phyloP scores from a whole-genome alignment of 2,113 vertebrate species.

The Cottus gobio region DNA sequence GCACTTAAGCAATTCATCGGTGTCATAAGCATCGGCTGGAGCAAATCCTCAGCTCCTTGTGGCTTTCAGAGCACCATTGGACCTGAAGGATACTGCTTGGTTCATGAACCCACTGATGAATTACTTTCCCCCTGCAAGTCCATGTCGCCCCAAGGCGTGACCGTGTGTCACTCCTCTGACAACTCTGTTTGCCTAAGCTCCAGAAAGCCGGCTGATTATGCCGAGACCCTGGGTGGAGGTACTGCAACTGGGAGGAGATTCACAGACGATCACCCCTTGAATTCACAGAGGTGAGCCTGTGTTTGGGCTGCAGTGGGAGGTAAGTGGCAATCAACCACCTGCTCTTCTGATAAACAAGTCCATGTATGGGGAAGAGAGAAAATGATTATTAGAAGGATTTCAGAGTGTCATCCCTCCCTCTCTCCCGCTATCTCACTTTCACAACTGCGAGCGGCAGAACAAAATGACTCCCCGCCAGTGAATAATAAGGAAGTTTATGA shows the following conservation, averaged over 20 bases:
- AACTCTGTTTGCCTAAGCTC: constrained; percentile 76
- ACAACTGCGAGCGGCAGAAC: constrained; percentile 65
- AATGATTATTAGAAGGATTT: constrained; percentile 72
- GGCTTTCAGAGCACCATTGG: constrained; percentile 41
- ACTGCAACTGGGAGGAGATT: constrained; percentile 49
- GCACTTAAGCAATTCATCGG: constrained; percentile 70
- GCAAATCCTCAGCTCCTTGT: constrained; percentile 47
- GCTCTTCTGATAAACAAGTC: constrained; percentile 74
- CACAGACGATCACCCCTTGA: constrained; percentile 64
- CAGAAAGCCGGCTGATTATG: constrained; percentile 69
- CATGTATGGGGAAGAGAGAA: constrained; percentile 61
- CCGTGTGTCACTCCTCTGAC: constrained; percentile 73
- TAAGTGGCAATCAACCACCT: constrained; percentile 69
- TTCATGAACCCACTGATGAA: constrained; percentile 72
- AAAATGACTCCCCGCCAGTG: constrained; percentile 77
- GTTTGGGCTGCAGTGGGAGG: constrained; percentile 47
- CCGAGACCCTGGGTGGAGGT: constrained; percentile 39
- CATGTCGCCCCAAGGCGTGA: constrained; percentile 56
- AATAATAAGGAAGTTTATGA: constrained; percentile 85
- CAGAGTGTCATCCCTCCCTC: constrained; percentile 65
- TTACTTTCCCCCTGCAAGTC: constrained; percentile 46
- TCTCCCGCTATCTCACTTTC: constrained; percentile 63
- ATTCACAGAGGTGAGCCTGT: constrained; percentile 53
- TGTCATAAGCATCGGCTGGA: constrained; percentile 52
- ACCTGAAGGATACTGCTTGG: constrained; percentile 52